These are phyloP conservation scores for Sarcophaga subvicina DNA, from an alignment of 2,888 invertebrate genomes.

Conservation along the genomic window DNA sequence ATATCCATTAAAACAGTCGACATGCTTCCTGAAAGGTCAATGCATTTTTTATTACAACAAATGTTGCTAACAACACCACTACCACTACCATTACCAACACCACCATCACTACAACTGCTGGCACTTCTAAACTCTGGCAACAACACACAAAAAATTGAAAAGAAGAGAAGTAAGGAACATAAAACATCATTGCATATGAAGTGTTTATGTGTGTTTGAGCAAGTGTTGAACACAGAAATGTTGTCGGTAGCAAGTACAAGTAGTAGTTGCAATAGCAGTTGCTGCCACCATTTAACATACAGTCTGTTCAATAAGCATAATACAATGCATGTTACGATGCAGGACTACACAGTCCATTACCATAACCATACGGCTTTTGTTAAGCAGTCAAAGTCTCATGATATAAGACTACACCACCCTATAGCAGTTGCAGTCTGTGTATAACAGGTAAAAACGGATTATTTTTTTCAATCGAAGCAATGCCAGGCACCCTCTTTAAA, in stretches of 20 bases:
- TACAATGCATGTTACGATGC: constrained; percentile 18
- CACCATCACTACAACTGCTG: constrained; percentile 4
- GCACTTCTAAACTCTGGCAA: neutral
- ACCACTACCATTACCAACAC: neutral
- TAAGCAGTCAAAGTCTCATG: too few species aligned
- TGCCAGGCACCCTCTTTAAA: too few species aligned
- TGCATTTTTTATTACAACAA: constrained; percentile 69
- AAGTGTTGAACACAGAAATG: neutral
- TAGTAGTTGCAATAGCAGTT: constrained; percentile 17
- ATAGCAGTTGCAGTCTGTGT: too few species aligned
- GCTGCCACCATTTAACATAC: constrained; percentile 9
- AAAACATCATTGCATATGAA: neutral
- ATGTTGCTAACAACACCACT: constrained; percentile 31
- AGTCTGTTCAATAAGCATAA: constrained; percentile 20
- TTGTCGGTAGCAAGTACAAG: constrained; percentile 27
- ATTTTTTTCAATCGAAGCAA: too few species aligned
- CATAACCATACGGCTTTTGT: constrained; percentile 30
- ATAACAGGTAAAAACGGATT: too few species aligned
- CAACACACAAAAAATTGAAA: neutral
- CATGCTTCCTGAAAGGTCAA: constrained; percentile 69
- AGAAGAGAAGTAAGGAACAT: too few species aligned
- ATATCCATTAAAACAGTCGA: constrained; percentile 68
- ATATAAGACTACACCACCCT: too few species aligned
- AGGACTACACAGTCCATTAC: neutral
- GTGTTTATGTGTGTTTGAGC: neutral